Evolutionary conservation across 2,797 vertebrate species (phyloP).

Genomic region (Astyanax mexicanus): DNA sequence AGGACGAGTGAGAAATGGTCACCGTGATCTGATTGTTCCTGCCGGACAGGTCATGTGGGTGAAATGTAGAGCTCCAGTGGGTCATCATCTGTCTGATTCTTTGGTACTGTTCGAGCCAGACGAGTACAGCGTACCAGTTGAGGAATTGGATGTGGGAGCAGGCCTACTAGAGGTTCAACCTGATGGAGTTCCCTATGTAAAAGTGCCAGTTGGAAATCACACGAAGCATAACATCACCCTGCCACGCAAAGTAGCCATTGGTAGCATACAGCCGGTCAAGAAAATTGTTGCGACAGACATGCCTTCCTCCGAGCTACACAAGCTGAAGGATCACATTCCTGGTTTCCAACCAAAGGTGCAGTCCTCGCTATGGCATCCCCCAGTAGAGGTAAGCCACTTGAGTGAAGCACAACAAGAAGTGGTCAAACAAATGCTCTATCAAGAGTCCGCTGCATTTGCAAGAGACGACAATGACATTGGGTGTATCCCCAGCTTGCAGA

Average conservation of each 20-base stretch:
- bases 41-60: background rate
- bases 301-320: too few relatives aligned
- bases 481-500: too few relatives aligned
- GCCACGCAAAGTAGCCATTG: background rate
- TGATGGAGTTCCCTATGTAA: background rate
- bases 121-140: background rate
- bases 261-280: background rate
- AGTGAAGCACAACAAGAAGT: background rate
- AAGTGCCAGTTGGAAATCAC: background rate
- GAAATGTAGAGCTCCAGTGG: background rate
- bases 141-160: background rate
- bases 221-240: background rate
- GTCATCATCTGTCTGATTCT: background rate
- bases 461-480: too few relatives aligned
- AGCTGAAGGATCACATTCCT: too few relatives aligned
- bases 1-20: background rate
- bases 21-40: background rate
- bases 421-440: background rate
- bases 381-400: too few relatives aligned
- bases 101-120: conserved; percentile 7
- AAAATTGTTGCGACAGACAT: too few relatives aligned
- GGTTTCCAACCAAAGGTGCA: too few relatives aligned
- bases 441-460: too few relatives aligned
- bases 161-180: background rate
- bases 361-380: too few relatives aligned